Base-by-base conservation (phyloP, 1,140 invertebrate species). In the Sitodiplosis mosellana region DNA sequence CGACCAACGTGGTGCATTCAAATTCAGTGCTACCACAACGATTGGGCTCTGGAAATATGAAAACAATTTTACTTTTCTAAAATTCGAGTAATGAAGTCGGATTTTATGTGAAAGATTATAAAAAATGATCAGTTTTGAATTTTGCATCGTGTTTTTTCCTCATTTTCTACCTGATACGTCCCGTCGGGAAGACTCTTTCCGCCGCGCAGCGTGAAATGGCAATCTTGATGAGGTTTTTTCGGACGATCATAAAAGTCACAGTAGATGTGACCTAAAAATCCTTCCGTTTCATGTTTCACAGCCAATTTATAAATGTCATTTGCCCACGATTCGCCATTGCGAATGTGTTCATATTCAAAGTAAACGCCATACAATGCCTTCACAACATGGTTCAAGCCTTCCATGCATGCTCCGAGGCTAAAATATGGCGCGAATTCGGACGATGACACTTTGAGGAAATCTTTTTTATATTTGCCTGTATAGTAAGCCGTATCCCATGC, bases 121-220 rank as follows among this genome's bases (percentile, higher is more conserved):
- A n/a, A n/a, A 40, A 22, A 48, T 52, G 4, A 37, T 38, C 37
- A 22, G 3, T 27, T 27, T 27, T 27, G 27, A 27, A 5, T 27
- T 27, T 27, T 10, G 10, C 3, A 27, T 49, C 41, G 50, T 18
- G 38, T 5, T 18, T 37, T 20, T 37, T 37, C 37, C 11, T 38
- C 20, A 6, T 20, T n/a, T 18, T 36, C 49, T 55, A 81, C 74
- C 71, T 90, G 86, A 63, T 96, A 95, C 38, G 69, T 70, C n/a
- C 86, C 87, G 67, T 93, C 80, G 0, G 74, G 55, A 43, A 87
- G 59, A 49, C 73, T 57, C 65, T 87, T 84, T 18, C 94, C 93
- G 15, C 95, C 95, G 58, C 82, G 80, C 51, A 99, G 95, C 1
- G 94, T 99, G 66, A 95, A 98, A 66, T 99, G 96, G 60, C 95